phyloP scores from a whole-genome alignment of 2,113 vertebrate species.

The Nyctibius bracteatus region DNA sequence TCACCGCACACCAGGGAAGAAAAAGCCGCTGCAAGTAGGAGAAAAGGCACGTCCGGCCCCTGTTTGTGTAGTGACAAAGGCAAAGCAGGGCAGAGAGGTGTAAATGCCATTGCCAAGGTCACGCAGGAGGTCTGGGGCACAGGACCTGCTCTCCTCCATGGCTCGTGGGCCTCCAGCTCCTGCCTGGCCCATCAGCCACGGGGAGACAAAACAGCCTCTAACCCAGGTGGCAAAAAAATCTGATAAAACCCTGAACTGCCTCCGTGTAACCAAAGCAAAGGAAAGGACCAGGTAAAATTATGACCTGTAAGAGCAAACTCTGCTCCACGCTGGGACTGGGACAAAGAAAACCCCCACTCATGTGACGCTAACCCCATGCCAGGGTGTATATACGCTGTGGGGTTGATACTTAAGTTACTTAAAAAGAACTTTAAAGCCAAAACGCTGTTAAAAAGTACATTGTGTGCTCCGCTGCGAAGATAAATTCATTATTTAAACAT shows the following conservation, averaged over 20 bases:
- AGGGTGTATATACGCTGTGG: neutral
- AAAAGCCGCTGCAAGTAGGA: neutral
- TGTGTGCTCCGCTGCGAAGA: neutral
- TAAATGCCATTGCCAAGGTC: neutral
- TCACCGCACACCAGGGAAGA: accelerated
- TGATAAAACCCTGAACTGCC: accelerated
- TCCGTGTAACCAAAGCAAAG: accelerated
- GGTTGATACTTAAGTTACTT: neutral
- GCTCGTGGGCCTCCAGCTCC: neutral
- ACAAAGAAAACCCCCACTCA: neutral
- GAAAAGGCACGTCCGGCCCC: neutral
- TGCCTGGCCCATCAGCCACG: neutral
- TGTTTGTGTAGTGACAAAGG: neutral
- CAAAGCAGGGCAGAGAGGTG: neutral
- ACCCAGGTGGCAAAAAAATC: accelerated
- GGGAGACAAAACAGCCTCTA: neutral
- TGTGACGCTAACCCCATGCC: neutral
- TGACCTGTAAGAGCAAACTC: neutral
- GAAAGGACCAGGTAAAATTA: neutral
- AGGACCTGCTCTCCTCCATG: accelerated
- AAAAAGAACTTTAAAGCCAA: neutral
- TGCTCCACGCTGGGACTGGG: accelerated
- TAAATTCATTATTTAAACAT: neutral
- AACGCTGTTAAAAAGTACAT: neutral
- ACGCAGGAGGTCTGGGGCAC: neutral